phyloP scores from a whole-genome alignment of 1,140 invertebrate genomes.

The Mactra quadrangularis region DNA sequence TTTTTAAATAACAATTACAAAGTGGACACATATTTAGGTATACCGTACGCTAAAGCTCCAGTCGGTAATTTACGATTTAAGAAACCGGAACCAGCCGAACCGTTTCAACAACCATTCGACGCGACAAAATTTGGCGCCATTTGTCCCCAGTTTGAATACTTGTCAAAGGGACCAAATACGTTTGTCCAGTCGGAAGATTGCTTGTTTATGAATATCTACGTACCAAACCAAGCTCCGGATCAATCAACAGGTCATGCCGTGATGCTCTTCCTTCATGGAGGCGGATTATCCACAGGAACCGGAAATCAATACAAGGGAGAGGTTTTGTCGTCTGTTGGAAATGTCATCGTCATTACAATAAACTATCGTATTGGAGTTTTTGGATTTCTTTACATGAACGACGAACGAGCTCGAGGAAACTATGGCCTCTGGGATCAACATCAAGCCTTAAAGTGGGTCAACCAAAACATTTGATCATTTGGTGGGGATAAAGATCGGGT shows the following conservation, averaged over 20 bases:
- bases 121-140: neutral
- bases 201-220: constrained; percentile 80
- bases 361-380: constrained; percentile 92
- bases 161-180: neutral
- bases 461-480: constrained; percentile 93
- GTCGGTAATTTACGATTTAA: constrained; percentile 85
- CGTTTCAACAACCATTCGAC: neutral
- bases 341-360: constrained; percentile 91
- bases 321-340: constrained; percentile 87
- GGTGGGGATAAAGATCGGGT: constrained; percentile 97
- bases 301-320: constrained; percentile 95
- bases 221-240: constrained; percentile 89
- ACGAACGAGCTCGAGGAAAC: constrained; percentile 77
- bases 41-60: constrained; percentile 96
- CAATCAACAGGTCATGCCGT: constrained; percentile 90
- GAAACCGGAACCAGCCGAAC: constrained; percentile 8
- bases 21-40: constrained; percentile 89
- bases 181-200: constrained; percentile 17
- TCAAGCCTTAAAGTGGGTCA: constrained; percentile 90
- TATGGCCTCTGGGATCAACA: constrained; percentile 89
- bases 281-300: constrained; percentile 95
- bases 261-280: constrained; percentile 97
- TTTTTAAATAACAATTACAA: too few relatives aligned
- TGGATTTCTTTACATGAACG: constrained; percentile 89
- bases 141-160: neutral